Percentiles rank a stretch among this genome's conserved stretches.
Conservation (phyloP, 2,888 invertebrate genomes). For the Eilema griseolum region DNA sequence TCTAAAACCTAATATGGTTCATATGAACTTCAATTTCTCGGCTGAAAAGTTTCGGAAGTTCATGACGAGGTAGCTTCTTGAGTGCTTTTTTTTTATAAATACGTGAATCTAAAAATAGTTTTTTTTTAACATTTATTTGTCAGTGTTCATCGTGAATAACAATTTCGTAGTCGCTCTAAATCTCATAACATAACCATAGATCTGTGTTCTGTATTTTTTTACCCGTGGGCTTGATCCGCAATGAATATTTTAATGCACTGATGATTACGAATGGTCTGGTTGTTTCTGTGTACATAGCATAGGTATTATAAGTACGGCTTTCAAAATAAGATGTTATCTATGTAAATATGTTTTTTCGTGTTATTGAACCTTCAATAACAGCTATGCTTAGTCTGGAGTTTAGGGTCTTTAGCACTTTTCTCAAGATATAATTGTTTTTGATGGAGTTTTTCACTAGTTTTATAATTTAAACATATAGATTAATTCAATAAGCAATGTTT, state of each 20-base stretch:
- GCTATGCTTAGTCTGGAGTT: no score
- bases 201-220: not conserved
- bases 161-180: not conserved
- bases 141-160: not conserved
- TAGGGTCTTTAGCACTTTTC: no score
- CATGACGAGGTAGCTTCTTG: constrained; percentile 10
- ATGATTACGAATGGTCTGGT: not conserved
- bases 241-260: not conserved
- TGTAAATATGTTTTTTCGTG: not conserved
- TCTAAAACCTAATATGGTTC: constrained; percentile 6
- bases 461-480: no score
- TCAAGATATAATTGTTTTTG: no score
- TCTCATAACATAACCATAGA: not conserved
- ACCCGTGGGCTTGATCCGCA: not conserved
- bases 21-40: constrained; percentile 15
- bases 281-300: not conserved
- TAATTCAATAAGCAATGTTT: no score
- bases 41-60: constrained; percentile 4
- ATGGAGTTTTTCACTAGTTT: no score
- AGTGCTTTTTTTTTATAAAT: not conserved
- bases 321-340: not conserved
- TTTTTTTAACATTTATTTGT: not conserved
- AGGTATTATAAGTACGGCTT: not conserved
- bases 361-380: not conserved
- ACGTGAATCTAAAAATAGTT: not conserved